Evolutionary conservation across 2,888 invertebrate genomes (phyloP).

Genomic region (Geophilus truncorum): DNA sequence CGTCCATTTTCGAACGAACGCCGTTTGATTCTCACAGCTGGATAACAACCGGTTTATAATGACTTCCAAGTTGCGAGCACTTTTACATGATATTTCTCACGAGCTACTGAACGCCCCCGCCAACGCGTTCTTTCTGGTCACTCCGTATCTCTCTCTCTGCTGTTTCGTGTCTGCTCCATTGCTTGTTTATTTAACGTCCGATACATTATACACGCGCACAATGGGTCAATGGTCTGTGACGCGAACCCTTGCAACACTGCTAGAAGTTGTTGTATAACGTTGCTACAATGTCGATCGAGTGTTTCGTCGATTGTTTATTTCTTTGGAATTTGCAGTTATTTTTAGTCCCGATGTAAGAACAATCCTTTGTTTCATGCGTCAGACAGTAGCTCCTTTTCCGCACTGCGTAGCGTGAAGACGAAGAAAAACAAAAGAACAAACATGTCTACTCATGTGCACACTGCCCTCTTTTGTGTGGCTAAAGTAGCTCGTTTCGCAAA

Average conservation of each 20-base stretch:
- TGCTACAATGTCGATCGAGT: too few relatives aligned
- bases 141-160: neutral
- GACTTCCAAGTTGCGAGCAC: constrained; percentile 1
- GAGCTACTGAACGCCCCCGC: constrained; percentile 25
- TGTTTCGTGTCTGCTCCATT: constrained; percentile 13
- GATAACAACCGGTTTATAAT: constrained; percentile 27
- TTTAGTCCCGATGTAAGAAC: neutral
- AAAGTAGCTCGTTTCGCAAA: neutral
- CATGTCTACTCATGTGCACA: neutral
- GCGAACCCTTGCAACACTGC: too few relatives aligned
- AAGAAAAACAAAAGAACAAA: constrained; percentile 1
- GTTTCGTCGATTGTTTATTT: neutral
- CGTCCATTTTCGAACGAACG: constrained; percentile 23
- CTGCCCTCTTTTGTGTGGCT: neutral
- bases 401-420: neutral
- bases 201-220: constrained; percentile 3
- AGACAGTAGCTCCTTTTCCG: neutral
- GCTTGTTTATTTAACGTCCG: neutral
- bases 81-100: constrained; percentile 24
- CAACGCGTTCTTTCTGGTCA: neutral
- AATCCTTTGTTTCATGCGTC: neutral
- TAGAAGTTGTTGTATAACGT: too few relatives aligned
- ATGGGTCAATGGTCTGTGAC: neutral
- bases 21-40: constrained; percentile 14
- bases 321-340: neutral